Base-by-base conservation (phyloP, 1,140 invertebrate genomes). In the Sycophaga agraensis region DNA sequence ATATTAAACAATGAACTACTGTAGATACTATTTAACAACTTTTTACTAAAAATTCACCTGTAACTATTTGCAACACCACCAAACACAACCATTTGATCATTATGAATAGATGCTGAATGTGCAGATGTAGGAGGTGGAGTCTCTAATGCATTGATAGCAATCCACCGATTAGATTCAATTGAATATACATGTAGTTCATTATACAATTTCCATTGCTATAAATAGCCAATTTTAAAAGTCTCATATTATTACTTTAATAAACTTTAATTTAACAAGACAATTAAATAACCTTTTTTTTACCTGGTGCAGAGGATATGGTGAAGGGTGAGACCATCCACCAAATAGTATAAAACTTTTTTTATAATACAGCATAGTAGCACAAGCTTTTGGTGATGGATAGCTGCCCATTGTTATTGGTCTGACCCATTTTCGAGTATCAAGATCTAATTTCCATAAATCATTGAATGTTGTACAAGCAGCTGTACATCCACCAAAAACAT, bases 401-500 rank as follows among this genome's bases (percentile, higher is more conserved):
- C 87, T 91, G 22, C 95, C 95, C 77, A 88, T 88, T 1, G 91
- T 88, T 11, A 91, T 76, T 0, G 91, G 89, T 69, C 92, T 83
- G 6, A 88, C 82, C 95, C 95, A 97, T 67, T 87, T 84, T 72
- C 93, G 83, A 43, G 86, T 89, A 7, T 90, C 89, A 42, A 98
- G 84, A 83, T 98, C 92, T 76, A 98, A 88, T 66, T 86, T 85
- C 96, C 96, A 98, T 8, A 99, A 83, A 82, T 99, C 96, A 84
- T 99, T 98, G 71, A 98, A 98, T 9, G 96, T 94, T 17, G 96
- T 98, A 69, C 89, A 90, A 35, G 92, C 90, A 28, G 91, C 90
- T n/a, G 94, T 96, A 68, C 93, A 97, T 1, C 96, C 96, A 46
- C 96, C 96, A 86, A 98, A 98, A 28, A 98, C 87, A 77, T 93